Base-by-base conservation (phyloP, 1,140 invertebrate species). In the Drosophila paulistorum region DNA sequence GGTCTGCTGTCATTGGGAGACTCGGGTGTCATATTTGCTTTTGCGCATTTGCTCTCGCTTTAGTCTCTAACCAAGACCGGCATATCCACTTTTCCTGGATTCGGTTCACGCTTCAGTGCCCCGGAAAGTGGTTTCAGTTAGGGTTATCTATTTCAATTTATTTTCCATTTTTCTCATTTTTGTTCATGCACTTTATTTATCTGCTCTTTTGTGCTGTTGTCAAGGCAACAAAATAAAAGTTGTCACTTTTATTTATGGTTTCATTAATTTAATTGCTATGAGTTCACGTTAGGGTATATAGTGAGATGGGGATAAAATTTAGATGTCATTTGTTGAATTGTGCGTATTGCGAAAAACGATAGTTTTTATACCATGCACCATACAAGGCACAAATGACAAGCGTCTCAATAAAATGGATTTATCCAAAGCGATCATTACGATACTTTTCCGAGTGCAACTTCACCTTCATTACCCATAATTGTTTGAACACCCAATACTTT, bases 191-290 rank as follows among this genome's bases (percentile, higher is more conserved):
- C 84, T 87, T 89, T 80, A 78, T 87, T 89, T 84, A 89, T 87
- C 83, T 83, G 84, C 67, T 78, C 35, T 17, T 61, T 87, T 70
- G 59, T 78, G 54, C 75, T 59, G 54, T 68, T 82, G 79, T 73
- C 76, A 72, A 60, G 57, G 69, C 69, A 75, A 79, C 71, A 83
- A 82, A 87, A 86, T 86, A 79, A 87, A 71, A 82, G 70, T 59
- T 78, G 76, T 72, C 59, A 42, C 67, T 77, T 78, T 74, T 83
- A 83, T 87, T 89, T 89, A 86, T 77, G 84, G 80, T 87, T 77
- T 74, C 67, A 71, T 86, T 86, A 79, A 74, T 68, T 74, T 62
- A 79, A 87, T 81, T 83, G 79, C 55, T 39, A 39, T 69, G 70
- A 20, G 35, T 37, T 37, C 35, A 11, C 11, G 2, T 3, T 48